phyloP scores from a whole-genome alignment of 2,888 invertebrate species.

The Athalia rosae region DNA sequence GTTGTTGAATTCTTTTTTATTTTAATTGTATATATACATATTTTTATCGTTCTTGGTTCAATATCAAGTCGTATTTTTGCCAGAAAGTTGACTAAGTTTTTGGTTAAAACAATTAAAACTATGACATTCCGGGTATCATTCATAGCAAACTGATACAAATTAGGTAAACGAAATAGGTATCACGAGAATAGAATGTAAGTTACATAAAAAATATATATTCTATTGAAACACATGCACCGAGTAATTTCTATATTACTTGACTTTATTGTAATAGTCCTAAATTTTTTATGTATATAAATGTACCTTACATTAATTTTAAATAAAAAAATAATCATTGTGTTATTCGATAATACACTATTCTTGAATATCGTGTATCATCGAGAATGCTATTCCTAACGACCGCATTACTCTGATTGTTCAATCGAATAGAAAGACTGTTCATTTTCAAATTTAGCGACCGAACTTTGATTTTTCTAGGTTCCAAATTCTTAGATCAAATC shows the following conservation, averaged over 20 bases:
- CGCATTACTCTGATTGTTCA: neutral
- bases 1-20: neutral
- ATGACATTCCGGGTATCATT: constrained; percentile 70
- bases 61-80: constrained; percentile 20
- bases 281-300: constrained; percentile 74
- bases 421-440: neutral
- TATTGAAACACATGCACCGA: constrained; percentile 67
- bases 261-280: constrained; percentile 69
- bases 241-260: constrained; percentile 57
- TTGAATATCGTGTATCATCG: too few species aligned
- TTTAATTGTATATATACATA: neutral
- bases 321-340: constrained; percentile 73
- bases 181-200: constrained; percentile 52
- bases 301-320: constrained; percentile 72
- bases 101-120: constrained; percentile 57
- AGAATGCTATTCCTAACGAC: too few species aligned
- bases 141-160: constrained; percentile 64
- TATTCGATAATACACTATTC: constrained; percentile 52
- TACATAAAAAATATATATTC: constrained; percentile 55
- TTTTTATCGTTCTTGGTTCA: neutral
- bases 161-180: constrained; percentile 55
- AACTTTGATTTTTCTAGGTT: too few species aligned
- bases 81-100: constrained; percentile 17
- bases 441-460: too few species aligned
- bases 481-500: too few species aligned